Conservation (phyloP, 1,140 invertebrate species). For the Babylonia areolata region DNA sequence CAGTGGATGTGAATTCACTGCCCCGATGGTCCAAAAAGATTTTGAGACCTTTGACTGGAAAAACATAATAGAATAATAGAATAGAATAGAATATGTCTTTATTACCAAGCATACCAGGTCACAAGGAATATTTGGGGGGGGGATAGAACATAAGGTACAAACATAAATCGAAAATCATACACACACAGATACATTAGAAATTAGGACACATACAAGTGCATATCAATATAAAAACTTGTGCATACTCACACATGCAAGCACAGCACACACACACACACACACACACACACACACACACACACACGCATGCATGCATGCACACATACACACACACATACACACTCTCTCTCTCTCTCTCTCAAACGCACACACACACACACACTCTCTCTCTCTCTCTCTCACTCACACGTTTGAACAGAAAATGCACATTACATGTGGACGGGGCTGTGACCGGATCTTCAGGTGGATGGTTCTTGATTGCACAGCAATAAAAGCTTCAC, state of each 20-base stretch:
- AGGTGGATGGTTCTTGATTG: not conserved
- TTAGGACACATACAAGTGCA: not conserved
- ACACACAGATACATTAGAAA: not conserved
- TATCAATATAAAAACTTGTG: too few relatives aligned
- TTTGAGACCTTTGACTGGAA: too few relatives aligned
- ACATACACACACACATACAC: not conserved
- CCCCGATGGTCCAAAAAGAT: too few relatives aligned
- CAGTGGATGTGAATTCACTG: too few relatives aligned
- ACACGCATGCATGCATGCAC: not conserved
- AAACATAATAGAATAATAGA: not conserved
- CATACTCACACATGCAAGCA: not conserved
- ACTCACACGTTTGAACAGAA: too few relatives aligned
- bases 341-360: not conserved
- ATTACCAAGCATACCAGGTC: too few relatives aligned
- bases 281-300: not conserved
- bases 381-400: not conserved
- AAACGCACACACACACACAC: constrained; percentile 8
- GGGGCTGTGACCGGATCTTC: too few relatives aligned
- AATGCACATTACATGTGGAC: too few relatives aligned
- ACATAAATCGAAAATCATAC: not conserved
- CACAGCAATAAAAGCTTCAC: not conserved
- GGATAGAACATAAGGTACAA: too few relatives aligned
- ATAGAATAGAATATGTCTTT: too few relatives aligned
- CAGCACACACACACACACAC: not conserved
- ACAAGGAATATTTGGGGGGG: too few relatives aligned